Conservation (phyloP, 2,888 invertebrate species). For the Alloscopus bannaensis region DNA sequence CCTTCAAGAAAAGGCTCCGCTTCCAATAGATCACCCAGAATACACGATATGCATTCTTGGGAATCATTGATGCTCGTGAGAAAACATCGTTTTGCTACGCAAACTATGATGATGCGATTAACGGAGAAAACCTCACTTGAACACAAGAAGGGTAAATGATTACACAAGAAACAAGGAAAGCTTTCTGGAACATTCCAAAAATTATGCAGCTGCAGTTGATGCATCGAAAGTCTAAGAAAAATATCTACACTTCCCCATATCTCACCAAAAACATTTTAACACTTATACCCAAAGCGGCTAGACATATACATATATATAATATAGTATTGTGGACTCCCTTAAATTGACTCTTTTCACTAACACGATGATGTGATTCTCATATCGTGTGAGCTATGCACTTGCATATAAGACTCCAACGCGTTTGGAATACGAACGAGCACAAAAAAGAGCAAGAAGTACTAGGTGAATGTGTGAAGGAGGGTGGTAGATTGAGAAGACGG, state of each 20-base stretch:
- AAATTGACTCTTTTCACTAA: slow-evolving; percentile 43
- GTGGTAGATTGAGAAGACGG: slow-evolving; percentile 53
- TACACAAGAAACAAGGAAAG: background rate
- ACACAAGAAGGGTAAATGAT: slow-evolving; percentile 16
- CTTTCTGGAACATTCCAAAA: slow-evolving; percentile 24
- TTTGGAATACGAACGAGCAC: background rate
- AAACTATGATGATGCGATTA: slow-evolving; percentile 55
- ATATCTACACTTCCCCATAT: slow-evolving; percentile 8
- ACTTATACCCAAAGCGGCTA: too few species aligned
- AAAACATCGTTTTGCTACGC: slow-evolving; percentile 42
- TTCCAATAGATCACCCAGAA: slow-evolving; percentile 38
- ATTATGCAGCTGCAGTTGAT: slow-evolving; percentile 52
- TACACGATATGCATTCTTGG: slow-evolving; percentile 35
- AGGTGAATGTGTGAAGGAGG: slow-evolving; percentile 28
- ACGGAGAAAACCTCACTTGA: slow-evolving; percentile 18
- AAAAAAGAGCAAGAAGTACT: background rate
- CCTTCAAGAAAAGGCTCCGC: too few species aligned
- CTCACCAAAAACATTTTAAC: too few species aligned
- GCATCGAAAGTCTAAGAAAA: slow-evolving; percentile 21
- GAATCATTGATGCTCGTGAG: slow-evolving; percentile 34
- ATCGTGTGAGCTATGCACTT: background rate
- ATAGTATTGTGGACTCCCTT: too few species aligned
- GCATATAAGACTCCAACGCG: background rate
- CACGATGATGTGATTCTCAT: slow-evolving; percentile 34
- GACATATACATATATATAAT: too few species aligned